These are phyloP conservation scores for Acyrthosiphon pisum DNA, from an alignment of 1,140 invertebrate species.

Conservation along the genomic window DNA sequence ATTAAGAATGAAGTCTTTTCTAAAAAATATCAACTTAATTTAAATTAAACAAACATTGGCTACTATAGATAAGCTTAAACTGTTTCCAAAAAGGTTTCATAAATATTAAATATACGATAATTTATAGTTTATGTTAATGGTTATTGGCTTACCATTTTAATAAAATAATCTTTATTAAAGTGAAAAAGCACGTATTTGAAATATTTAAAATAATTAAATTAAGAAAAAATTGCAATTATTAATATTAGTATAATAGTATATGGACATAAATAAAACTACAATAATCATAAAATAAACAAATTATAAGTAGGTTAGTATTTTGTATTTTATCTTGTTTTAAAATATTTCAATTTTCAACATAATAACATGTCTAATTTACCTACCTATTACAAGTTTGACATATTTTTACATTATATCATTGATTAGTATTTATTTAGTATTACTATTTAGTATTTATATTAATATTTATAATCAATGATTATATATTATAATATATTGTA, in stretches of 20 bases:
- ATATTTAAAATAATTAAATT: background rate
- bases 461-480: no score
- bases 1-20: background rate
- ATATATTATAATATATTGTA: no score
- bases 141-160: background rate
- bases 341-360: background rate
- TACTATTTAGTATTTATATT: no score
- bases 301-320: background rate
- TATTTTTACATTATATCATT: background rate
- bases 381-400: background rate
- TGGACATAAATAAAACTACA: background rate
- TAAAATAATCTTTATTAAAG: background rate
- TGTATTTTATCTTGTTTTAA: background rate
- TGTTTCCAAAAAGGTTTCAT: background rate
- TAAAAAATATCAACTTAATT: background rate
- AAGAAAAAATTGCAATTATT: background rate
- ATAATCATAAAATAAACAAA: background rate
- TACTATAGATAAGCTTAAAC: background rate
- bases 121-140: background rate
- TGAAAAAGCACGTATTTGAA: background rate
- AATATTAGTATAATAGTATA: background rate
- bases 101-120: background rate
- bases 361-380: no score
- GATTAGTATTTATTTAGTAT: no score
- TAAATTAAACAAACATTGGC: constrained; percentile 4